These are phyloP conservation scores for Scaptomyza parva DNA, from an alignment of 2,888 invertebrate species.

Conservation along the genomic window DNA sequence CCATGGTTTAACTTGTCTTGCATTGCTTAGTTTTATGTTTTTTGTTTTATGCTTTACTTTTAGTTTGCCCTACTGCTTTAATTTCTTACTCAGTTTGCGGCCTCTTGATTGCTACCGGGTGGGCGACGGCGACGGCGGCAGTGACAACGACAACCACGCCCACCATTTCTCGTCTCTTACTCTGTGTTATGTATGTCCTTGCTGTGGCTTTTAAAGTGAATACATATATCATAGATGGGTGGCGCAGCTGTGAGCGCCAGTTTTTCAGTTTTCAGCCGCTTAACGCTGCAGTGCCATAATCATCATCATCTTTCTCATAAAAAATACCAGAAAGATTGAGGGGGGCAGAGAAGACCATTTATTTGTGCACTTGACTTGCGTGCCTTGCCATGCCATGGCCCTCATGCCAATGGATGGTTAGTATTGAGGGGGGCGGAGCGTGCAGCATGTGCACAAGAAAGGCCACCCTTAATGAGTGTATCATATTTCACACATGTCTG, in stretches of 20 bases:
- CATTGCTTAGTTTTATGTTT: slow-evolving; percentile 5
- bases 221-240: slow-evolving; percentile 49
- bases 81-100: slow-evolving; percentile 48
- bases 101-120: slow-evolving; percentile 51
- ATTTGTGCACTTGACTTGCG: too few relatives aligned
- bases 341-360: slow-evolving; percentile 30
- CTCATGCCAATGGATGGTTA: slow-evolving; percentile 38
- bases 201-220: slow-evolving; percentile 37
- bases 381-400: too few relatives aligned
- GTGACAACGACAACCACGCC: slow-evolving; percentile 8
- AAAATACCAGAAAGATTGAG: slow-evolving; percentile 8
- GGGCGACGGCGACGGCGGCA: slow-evolving; percentile 28
- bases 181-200: slow-evolving; percentile 20
- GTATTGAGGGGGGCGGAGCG: too few relatives aligned
- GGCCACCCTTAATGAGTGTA: slow-evolving; percentile 65
- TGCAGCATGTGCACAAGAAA: slow-evolving; percentile 22
- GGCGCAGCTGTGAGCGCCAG: slow-evolving; percentile 57
- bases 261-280: too few relatives aligned
- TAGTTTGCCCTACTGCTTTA: slow-evolving; percentile 47
- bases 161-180: background rate
- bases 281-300: slow-evolving; percentile 57
- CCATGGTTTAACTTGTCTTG: slow-evolving; percentile 16
- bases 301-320: slow-evolving; percentile 38
- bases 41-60: background rate
- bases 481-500: slow-evolving; percentile 69